Conservation (phyloP, 64 coral and sea anemone genomes). For the Dendrophyllia cribrosa region DNA sequence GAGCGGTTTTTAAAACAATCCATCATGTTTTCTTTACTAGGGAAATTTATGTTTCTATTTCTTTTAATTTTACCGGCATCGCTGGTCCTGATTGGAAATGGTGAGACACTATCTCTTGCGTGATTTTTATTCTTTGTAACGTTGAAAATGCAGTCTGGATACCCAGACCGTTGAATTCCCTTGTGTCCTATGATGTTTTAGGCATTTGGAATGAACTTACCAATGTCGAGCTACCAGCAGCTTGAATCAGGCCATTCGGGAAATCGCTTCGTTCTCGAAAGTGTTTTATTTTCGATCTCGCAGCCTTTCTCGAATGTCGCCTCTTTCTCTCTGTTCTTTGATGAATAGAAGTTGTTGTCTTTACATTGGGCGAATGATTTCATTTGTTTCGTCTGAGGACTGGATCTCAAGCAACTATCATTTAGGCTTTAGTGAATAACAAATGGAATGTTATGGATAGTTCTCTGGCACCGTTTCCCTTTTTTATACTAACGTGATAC, state of each 20-base stretch:
- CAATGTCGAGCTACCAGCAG: conserved; percentile 56
- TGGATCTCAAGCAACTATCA: neutral
- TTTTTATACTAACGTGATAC: neutral
- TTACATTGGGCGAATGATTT: conserved; percentile 45
- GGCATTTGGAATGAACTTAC: conserved; percentile 83
- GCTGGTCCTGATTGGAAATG: conserved; percentile 84
- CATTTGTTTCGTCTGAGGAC: conserved; percentile 50
- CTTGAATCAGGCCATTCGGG: conserved; percentile 18
- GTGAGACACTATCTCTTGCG: conserved; percentile 72
- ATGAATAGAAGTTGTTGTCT: conserved; percentile 48
- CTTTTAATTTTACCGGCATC: conserved; percentile 83
- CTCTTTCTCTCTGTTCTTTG: conserved; percentile 30
- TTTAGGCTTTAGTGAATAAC: neutral
- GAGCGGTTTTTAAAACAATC: conserved; percentile 65
- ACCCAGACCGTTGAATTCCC: conserved; percentile 26
- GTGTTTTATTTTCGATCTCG: conserved; percentile 70
- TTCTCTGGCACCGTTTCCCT: neutral
- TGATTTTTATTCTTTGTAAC: conserved; percentile 58
- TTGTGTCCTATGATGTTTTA: conserved; percentile 79
- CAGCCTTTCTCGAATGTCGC: conserved; percentile 12
- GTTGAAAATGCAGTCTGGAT: conserved; percentile 58
- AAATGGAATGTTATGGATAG: neutral
- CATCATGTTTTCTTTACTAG: conserved; percentile 86
- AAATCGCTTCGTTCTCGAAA: neutral
- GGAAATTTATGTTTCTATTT: conserved; percentile 84